Evolutionary conservation across 64 coral and sea anemone genomes (phyloP), one percentile per base, ranked within the genome.

Genomic region (Pocillopora damicornis): DNA sequence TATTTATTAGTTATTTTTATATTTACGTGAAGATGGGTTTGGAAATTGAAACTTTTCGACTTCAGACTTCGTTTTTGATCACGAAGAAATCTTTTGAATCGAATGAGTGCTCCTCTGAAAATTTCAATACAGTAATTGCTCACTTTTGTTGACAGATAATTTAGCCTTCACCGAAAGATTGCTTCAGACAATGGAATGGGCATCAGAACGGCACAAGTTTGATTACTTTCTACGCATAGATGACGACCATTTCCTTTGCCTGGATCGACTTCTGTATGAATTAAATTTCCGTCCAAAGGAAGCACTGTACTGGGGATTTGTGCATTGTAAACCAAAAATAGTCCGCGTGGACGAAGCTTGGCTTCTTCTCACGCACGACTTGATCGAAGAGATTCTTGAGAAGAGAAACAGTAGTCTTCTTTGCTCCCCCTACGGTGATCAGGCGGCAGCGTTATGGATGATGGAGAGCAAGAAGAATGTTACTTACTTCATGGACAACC

Each of bases 401-500:
- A 86, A 80, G 25, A 90, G 90, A 67, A 95, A 99, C 45, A 86
- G 69, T 4, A 88, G 88, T 12, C 88, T 99, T 10, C 17, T 94
- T 1, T 99, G 97, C 60, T 85, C 87, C 72, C 97, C 97, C 14
- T 92, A 95, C 26, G 97, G 93, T 2, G 97, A 99, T 58, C 97
- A 99, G 71, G 97, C 97, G 17, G 93, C 95, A 12, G 97, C 97
- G 5, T 63, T 99, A 57, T 99, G 97, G 93, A 86, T 99, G 87
- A 95, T 74, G 38, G 67, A 81, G 0, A 95, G 93, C 71, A 51
- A 87, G 16, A 92, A 88, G 77, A 99, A 91, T 20, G 88, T 99
- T 23, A 95, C 97, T 11, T 99, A 99, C 61, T 99, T 99, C 34
- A 95, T 99, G 93, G 97, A 99, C 37, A 99, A 99, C 57, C 76